Evolutionary conservation across 2,888 invertebrate genomes (phyloP).

Genomic region (Cataglyphis livida): DNA sequence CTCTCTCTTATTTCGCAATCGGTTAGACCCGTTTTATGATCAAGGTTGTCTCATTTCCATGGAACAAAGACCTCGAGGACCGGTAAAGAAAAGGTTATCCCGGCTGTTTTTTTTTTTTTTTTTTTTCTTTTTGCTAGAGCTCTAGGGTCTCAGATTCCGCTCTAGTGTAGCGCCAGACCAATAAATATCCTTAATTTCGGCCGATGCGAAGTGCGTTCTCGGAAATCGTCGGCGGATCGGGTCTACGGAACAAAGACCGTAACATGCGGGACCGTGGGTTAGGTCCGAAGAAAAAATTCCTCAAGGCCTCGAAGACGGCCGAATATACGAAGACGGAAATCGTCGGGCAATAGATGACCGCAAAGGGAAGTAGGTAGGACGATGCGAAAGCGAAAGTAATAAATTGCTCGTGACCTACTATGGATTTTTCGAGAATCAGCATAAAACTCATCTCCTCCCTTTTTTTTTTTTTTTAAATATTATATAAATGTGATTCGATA

Average conservation of each 20-base stretch:
- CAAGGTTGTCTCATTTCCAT: constrained; percentile 72
- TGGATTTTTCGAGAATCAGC: constrained; percentile 6
- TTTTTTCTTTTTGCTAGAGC: constrained; percentile 6
- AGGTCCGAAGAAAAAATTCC: constrained; percentile 46
- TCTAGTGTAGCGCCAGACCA: constrained; percentile 81
- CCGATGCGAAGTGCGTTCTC: constrained; percentile 81
- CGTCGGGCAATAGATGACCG: constrained; percentile 46
- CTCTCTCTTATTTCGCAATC: constrained; percentile 44
- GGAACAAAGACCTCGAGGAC: constrained; percentile 70
- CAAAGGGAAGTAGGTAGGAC: constrained; percentile 11
- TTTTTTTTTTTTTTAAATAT: too few relatives aligned
- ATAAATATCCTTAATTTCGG: constrained; percentile 83
- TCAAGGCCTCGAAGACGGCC: constrained; percentile 51
- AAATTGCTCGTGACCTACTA: constrained; percentile 35
- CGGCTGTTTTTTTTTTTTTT: background rate
- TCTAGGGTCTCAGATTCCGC: constrained; percentile 78
- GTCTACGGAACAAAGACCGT: constrained; percentile 74
- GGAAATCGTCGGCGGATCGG: constrained; percentile 75
- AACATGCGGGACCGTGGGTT: constrained; percentile 64
- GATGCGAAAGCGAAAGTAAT: constrained; percentile 44
- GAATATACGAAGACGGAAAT: constrained; percentile 59
- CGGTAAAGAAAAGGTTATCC: constrained; percentile 40
- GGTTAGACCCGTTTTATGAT: constrained; percentile 44
- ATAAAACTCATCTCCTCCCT: background rate
- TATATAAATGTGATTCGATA: background rate